Conservation (phyloP, 1,140 invertebrate genomes). For the Pseudachorutes palmiensis region DNA sequence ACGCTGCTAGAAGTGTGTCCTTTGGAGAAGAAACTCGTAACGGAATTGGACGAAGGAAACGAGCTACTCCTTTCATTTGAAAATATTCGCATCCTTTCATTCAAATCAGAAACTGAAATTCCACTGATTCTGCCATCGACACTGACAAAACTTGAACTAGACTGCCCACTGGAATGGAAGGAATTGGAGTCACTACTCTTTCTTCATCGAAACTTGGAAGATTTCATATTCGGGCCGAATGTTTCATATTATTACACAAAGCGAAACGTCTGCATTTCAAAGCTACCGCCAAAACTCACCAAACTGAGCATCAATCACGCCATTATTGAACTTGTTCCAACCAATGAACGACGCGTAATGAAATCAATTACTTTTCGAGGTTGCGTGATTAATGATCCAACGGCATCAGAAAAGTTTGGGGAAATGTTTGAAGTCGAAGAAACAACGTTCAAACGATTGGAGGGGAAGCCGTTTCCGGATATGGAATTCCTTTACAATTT, state of each 20-base stretch:
- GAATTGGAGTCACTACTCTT: not conserved
- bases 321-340: not conserved
- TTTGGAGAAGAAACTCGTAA: not conserved
- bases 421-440: not conserved
- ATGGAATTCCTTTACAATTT: no score
- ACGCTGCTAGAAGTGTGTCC: not conserved
- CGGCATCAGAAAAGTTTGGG: not conserved
- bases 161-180: not conserved
- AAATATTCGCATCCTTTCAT: not conserved
- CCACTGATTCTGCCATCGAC: not conserved
- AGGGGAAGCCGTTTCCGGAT: no score
- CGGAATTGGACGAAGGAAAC: not conserved
- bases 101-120: not conserved
- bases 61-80: not conserved
- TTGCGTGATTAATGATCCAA: not conserved
- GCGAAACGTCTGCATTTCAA: not conserved
- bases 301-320: not conserved
- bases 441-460: not conserved
- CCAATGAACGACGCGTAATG: not conserved
- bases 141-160: not conserved
- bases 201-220: not conserved
- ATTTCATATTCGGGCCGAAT: not conserved
- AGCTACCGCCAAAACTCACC: not conserved
- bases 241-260: not conserved
- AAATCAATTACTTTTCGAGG: not conserved